Evolutionary conservation across 2,797 vertebrate species (phyloP), one percentile per base, ranked within the genome.

Genomic region (Intellagama lesueurii): DNA sequence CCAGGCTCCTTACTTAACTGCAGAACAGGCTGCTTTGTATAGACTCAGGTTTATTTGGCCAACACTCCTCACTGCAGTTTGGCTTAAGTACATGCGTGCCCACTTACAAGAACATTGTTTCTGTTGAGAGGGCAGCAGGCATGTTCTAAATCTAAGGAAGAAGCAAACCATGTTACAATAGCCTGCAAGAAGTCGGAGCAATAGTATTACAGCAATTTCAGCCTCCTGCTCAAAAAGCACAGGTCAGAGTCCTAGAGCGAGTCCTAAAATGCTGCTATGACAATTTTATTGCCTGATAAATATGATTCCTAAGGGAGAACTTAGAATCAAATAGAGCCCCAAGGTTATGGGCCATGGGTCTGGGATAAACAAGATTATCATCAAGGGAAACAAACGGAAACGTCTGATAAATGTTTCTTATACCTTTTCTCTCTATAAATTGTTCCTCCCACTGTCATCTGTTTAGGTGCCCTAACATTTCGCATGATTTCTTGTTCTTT

Each of bases 371-470:
- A 78, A 60, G 14, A 66, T 52, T 81, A 32, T 28, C 83, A 56
- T 44, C 56, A 75, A 83, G 89, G 9, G 81, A 49, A 93, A 60
- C 40, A 87, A 56, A n/a, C 69, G 3, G 0, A 2, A 56, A 91
- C 24, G 47, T 88, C 83, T 93, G 89, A 30, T 17, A 73, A 56
- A 11, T 0, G 2, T 77, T 78, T 84, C 85, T 88, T 30, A 47
- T 0, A 0, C n/a, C 1, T 0, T 78, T 91, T 89, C 47, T 88
- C 83, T 66, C 66, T 69, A 7, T 5, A 81, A 5, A 7, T 76
- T 26, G 0, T 3, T 28, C 73, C 60, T 28, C 1, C 66, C n/a
- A 1, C 1, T 72, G 32, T 88, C 78, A 32, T 80, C 30, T 60
- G 1, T 32, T 89, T 70, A 85, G 44, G 81, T 1, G 17, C 47